These are phyloP conservation scores for Pluvialis apricaria DNA, from an alignment of 2,113 vertebrate species.

Conservation along the genomic window DNA sequence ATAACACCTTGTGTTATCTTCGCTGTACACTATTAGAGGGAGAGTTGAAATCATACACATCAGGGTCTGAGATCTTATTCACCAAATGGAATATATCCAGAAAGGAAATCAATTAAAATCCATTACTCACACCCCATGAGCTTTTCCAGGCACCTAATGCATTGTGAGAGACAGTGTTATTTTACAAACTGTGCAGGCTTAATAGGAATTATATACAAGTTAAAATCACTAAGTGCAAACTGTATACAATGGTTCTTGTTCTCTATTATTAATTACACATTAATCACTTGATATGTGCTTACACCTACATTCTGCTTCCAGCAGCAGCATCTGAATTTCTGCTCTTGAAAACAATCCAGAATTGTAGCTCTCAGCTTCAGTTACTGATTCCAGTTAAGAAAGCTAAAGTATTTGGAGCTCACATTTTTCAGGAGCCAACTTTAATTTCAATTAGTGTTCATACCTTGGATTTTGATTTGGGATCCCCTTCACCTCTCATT, in stretches of 20 bases:
- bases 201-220: background rate
- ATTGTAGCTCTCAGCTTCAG: background rate
- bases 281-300: background rate
- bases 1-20: background rate
- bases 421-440: background rate
- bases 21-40: accelerated
- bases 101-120: constrained; percentile 23
- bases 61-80: background rate
- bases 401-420: background rate
- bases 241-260: background rate
- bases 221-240: background rate
- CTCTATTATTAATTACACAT: constrained; percentile 24
- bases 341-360: background rate
- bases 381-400: background rate
- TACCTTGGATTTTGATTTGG: background rate
- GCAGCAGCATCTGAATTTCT: background rate
- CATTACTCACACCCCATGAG: background rate
- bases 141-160: background rate
- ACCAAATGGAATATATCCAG: constrained; percentile 5
- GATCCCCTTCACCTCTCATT: background rate
- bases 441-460: background rate
- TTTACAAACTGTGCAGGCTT: constrained; percentile 9
- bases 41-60: background rate
- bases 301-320: background rate
- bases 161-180: background rate